Conservation (phyloP, 2,888 invertebrate genomes). For the Drosophila hawaiiensis region DNA sequence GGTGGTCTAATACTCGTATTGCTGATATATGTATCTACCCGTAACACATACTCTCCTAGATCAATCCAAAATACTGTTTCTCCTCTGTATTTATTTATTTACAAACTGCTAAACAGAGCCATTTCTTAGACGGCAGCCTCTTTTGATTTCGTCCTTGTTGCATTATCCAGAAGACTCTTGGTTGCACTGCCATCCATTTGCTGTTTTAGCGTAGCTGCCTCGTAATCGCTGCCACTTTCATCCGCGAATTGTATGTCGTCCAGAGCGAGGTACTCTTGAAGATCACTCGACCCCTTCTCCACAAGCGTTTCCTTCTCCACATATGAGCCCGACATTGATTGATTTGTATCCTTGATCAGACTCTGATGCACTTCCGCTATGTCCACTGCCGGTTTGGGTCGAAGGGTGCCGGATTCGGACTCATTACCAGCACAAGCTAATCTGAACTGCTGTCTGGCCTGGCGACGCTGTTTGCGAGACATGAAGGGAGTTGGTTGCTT, state of each 20-base stretch:
- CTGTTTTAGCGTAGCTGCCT: constrained; percentile 62
- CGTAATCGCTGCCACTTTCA: constrained; percentile 85
- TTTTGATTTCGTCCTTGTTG: constrained; percentile 38
- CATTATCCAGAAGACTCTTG: constrained; percentile 24
- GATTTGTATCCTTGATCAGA: constrained; percentile 41
- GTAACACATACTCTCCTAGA: constrained; percentile 57
- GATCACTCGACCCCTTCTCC: constrained; percentile 88
- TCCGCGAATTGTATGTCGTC: constrained; percentile 91
- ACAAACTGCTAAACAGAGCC: constrained; percentile 18
- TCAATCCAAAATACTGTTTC: constrained; percentile 24
- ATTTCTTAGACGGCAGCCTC: constrained; percentile 62
- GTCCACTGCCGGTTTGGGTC: constrained; percentile 37
- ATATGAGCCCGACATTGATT: constrained; percentile 81
- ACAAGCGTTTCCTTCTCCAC: constrained; percentile 89
- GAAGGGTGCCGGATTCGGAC: constrained; percentile 38
- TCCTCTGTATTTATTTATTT: constrained; percentile 43
- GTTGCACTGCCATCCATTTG: constrained; percentile 20
- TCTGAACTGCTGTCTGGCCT: constrained; percentile 71
- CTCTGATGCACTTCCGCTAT: constrained; percentile 57
- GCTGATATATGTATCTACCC: constrained; percentile 68
- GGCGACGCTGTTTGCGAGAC: constrained; percentile 73
- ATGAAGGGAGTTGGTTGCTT: constrained; percentile 75
- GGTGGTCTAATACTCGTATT: constrained; percentile 54
- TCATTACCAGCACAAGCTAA: constrained; percentile 52
- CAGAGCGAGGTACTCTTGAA: constrained; percentile 87